Conservation (phyloP, 2,888 invertebrate genomes). For the Melinopterus prodromus region DNA sequence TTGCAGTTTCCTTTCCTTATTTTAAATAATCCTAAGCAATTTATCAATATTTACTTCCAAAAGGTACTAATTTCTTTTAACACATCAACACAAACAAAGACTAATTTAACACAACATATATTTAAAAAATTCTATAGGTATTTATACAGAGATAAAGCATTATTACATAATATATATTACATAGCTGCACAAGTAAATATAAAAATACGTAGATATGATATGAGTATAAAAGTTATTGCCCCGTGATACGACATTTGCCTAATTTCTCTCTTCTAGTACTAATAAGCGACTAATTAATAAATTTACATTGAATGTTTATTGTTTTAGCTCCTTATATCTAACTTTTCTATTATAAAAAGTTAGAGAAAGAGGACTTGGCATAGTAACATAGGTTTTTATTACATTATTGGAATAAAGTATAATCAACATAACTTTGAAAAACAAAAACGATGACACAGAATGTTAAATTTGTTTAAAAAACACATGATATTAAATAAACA, state of each 20-base stretch:
- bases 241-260: slow-evolving; percentile 23
- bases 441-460: slow-evolving; percentile 6
- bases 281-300: not conserved
- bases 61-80: not conserved
- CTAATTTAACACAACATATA: slow-evolving; percentile 31
- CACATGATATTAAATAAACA: slow-evolving; percentile 6
- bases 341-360: slow-evolving; percentile 34
- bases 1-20: no score
- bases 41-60: no score
- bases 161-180: slow-evolving; percentile 39
- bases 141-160: slow-evolving; percentile 42
- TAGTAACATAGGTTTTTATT: not conserved
- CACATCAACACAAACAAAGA: not conserved
- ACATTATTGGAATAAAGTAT: not conserved
- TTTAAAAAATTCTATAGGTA: slow-evolving; percentile 42
- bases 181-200: slow-evolving; percentile 35
- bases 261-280: not conserved
- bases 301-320: not conserved
- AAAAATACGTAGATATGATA: slow-evolving; percentile 23
- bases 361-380: slow-evolving; percentile 29
- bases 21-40: no score
- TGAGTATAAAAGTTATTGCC: slow-evolving; percentile 22
- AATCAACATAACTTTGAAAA: not conserved
- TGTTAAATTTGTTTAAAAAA: not conserved
- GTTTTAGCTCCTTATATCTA: slow-evolving; percentile 28